Conservation (phyloP, 1,140 invertebrate species). For the Procambarus clarkii region DNA sequence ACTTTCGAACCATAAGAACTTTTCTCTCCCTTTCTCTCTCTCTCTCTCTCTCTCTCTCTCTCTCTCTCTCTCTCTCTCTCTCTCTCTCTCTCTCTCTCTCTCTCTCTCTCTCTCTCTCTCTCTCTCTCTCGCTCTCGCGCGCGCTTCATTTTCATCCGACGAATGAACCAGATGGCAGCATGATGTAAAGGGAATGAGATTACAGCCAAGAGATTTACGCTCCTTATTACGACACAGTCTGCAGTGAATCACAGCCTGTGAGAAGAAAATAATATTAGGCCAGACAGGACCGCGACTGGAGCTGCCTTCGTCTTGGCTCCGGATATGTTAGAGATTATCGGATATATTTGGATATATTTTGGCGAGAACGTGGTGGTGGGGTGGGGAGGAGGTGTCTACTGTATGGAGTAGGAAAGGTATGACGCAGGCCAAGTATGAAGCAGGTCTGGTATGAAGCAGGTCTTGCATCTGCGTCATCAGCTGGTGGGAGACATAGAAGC, state of each 20-base stretch:
- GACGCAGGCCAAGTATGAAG: neutral
- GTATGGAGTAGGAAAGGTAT: too few species aligned
- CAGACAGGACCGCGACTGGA: too few species aligned
- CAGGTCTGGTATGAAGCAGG: neutral
- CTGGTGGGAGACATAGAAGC: too few species aligned
- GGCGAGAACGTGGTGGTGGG: too few species aligned
- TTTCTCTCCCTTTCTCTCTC: slow-evolving; percentile 8
- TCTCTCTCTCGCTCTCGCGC: neutral
- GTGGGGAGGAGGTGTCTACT: too few species aligned
- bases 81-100: slow-evolving; percentile 11
- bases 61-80: slow-evolving; percentile 2
- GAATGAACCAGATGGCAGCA: slow-evolving; percentile 33
- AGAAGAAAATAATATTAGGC: too few species aligned
- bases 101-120: slow-evolving; percentile 8
- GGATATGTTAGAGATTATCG: too few species aligned
- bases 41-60: slow-evolving; percentile 3
- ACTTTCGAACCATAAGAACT: slow-evolving; percentile 27
- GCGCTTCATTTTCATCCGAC: slow-evolving; percentile 21
- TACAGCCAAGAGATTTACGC: slow-evolving; percentile 31
- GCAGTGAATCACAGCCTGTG: too few species aligned
- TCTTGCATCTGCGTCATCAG: neutral
- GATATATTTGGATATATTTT: too few species aligned
- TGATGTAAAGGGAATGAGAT: slow-evolving; percentile 44
- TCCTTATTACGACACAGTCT: slow-evolving; percentile 14
- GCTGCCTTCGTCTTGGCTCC: too few species aligned